Conservation (phyloP, 2,888 invertebrate genomes). For the Drosophila barbarae region DNA sequence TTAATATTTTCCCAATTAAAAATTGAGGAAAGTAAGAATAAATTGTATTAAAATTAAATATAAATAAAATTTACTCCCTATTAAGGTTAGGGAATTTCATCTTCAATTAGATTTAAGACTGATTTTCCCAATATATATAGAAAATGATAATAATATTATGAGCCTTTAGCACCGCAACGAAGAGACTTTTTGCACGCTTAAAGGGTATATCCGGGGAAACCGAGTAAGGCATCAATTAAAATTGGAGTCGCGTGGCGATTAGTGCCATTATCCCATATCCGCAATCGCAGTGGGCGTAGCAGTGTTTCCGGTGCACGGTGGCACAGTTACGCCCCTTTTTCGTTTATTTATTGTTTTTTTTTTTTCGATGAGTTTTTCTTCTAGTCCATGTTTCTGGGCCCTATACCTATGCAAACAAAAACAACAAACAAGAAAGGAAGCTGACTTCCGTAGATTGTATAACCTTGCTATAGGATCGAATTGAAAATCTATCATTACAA, state of each 20-base stretch:
- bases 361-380: conserved; percentile 10
- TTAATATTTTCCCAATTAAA: background rate
- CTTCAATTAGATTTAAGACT: background rate
- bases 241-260: conserved; percentile 63
- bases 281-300: conserved; percentile 42
- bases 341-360: conserved; percentile 48
- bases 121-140: background rate
- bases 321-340: background rate
- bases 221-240: conserved; percentile 48
- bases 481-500: too few species aligned
- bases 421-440: too few species aligned
- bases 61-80: background rate
- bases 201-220: conserved; percentile 1
- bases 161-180: background rate
- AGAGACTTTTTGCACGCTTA: background rate
- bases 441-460: too few species aligned
- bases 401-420: too few species aligned
- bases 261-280: conserved; percentile 59
- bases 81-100: too few species aligned
- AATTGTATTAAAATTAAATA: background rate
- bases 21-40: background rate
- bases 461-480: too few species aligned
- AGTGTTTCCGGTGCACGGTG: conserved; percentile 44
- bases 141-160: background rate
- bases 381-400: conserved; percentile 31